Percentiles rank a stretch among this genome's conserved stretches.
Conservation (phyloP, 2,113 vertebrate species). For the Sinocyclocheilus anophthalmus region DNA sequence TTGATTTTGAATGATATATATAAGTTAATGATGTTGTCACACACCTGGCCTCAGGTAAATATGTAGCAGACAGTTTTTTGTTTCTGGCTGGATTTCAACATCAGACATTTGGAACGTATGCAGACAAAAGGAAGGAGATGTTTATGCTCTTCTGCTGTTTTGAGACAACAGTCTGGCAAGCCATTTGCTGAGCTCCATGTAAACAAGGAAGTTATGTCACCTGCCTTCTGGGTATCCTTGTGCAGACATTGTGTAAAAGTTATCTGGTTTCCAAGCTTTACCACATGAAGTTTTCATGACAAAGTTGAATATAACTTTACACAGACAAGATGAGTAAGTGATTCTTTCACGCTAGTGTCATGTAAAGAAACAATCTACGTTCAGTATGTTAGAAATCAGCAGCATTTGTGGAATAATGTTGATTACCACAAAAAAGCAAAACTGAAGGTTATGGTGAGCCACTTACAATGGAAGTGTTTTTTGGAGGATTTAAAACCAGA, state of each 20-base stretch:
- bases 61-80: neutral
- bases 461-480: neutral
- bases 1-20: too few species aligned
- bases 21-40: neutral
- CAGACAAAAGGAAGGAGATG: conserved; percentile 20
- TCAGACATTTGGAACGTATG: conserved; percentile 22
- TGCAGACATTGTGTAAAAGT: neutral
- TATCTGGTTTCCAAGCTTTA: neutral
- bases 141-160: conserved; percentile 27
- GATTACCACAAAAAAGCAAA: neutral
- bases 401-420: neutral
- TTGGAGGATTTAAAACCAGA: neutral
- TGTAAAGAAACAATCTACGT: neutral
- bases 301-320: neutral
- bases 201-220: conserved; percentile 30
- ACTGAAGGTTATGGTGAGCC: neutral
- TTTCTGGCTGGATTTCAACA: neutral
- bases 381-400: neutral
- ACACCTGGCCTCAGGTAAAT: neutral
- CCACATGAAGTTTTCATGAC: neutral
- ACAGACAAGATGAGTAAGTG: neutral
- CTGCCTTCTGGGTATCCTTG: conserved; percentile 9
- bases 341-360: neutral
- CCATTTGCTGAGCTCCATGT: conserved; percentile 24
- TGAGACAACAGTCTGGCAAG: neutral